Evolutionary conservation across 2,113 vertebrate species (phyloP).

Genomic region (Podiceps cristatus): DNA sequence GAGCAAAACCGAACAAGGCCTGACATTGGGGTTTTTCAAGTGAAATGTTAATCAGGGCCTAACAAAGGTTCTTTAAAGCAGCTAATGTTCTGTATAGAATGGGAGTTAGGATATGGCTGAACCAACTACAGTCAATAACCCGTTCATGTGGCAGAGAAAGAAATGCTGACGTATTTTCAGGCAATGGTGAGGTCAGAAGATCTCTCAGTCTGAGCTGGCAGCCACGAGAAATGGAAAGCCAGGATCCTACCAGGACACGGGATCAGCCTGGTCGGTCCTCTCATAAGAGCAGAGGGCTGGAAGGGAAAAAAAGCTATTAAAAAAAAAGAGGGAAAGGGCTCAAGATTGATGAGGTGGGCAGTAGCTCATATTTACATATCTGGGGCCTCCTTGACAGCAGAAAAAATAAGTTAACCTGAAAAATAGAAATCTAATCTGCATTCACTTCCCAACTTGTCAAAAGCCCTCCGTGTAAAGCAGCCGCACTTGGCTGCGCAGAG

Average conservation of each 20-base stretch:
- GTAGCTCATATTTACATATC: slow-evolving; percentile 60
- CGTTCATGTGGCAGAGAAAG: not conserved
- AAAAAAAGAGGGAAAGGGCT: not conserved
- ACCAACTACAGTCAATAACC: not conserved
- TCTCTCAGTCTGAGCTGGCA: not conserved
- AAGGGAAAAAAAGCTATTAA: not conserved
- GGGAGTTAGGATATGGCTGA: not conserved
- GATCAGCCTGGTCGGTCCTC: not conserved
- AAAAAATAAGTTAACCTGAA: slow-evolving; percentile 42
- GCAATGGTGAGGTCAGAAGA: slow-evolving; percentile 11
- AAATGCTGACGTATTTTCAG: slow-evolving; percentile 5
- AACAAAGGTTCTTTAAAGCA: not conserved
- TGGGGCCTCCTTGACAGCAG: slow-evolving; percentile 49
- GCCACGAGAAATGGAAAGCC: not conserved
- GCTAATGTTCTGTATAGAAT: not conserved
- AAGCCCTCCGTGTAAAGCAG: slow-evolving; percentile 6
- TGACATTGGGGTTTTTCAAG: not conserved
- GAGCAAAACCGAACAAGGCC: not conserved
- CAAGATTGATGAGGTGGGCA: slow-evolving; percentile 63
- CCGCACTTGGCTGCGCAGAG: slow-evolving; percentile 34
- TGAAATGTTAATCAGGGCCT: not conserved
- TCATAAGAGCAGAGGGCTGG: not conserved
- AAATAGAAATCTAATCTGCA: slow-evolving; percentile 53
- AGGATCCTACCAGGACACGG: not conserved
- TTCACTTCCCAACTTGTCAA: slow-evolving; percentile 62